Conservation (phyloP, 2,797 vertebrate genomes). For the Siniperca undulata region DNA sequence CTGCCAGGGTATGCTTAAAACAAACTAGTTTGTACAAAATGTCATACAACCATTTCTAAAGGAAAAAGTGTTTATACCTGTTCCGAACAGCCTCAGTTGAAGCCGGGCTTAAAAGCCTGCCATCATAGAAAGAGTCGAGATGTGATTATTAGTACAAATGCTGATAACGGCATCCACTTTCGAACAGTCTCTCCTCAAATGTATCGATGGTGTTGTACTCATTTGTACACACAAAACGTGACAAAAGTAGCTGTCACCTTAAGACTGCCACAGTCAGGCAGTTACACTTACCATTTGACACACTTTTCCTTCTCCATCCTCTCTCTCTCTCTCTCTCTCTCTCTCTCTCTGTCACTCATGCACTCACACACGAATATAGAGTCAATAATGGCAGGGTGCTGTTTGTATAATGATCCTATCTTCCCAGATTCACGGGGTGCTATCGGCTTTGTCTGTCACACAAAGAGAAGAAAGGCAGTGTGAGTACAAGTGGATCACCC, state of each 20-base stretch:
- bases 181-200: not conserved
- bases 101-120: not conserved
- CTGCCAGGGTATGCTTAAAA: not conserved
- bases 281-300: constrained; percentile 29
- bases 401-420: constrained; percentile 78
- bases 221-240: constrained; percentile 4
- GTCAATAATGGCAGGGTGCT: constrained; percentile 70
- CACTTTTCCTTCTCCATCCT: constrained; percentile 25
- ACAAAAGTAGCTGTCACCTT: not conserved
- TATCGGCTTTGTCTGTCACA: constrained; percentile 74
- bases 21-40: not conserved
- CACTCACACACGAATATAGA: constrained; percentile 49
- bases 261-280: not conserved
- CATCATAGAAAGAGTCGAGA: not conserved
- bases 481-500: constrained; percentile 58
- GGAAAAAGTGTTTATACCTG: not conserved
- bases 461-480: constrained; percentile 67
- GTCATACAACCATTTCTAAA: not conserved
- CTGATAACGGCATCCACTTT: not conserved
- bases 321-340: not conserved
- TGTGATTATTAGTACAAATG: not conserved
- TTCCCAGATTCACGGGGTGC: constrained; percentile 60
- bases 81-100: not conserved
- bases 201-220: not conserved
- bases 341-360: constrained; percentile 29